Conservation (phyloP, 2,797 vertebrate genomes). For the Valencia hispanica region DNA sequence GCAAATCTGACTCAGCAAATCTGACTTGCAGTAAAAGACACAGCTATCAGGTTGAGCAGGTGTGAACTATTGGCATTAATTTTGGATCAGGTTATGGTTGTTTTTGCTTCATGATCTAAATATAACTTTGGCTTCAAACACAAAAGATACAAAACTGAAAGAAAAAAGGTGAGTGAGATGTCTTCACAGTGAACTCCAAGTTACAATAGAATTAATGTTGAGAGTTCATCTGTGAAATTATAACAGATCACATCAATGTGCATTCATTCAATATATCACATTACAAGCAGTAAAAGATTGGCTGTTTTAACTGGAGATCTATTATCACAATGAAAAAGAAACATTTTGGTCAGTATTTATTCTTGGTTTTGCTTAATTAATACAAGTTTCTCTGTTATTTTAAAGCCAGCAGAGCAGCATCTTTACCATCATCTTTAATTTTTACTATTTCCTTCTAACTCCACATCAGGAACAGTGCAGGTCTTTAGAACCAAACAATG, state of each 20-base stretch:
- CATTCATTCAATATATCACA: background rate
- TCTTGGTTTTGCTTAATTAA: background rate
- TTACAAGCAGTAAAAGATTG: background rate
- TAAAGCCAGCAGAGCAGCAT: background rate
- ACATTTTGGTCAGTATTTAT: background rate
- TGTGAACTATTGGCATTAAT: background rate
- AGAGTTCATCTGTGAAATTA: too few species aligned
- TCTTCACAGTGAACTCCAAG: background rate
- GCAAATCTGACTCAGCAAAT: too few species aligned
- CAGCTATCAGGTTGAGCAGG: background rate
- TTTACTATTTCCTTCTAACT: background rate
- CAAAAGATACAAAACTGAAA: rapidly evolving
- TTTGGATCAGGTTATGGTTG: background rate
- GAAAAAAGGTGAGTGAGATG: background rate
- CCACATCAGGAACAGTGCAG: background rate
- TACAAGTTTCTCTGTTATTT: background rate
- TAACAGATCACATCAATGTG: too few species aligned
- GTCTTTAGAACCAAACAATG: background rate
- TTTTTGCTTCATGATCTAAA: background rate
- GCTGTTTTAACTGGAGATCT: background rate
- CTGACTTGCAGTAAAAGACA: too few species aligned
- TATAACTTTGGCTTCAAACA: background rate
- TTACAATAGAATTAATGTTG: background rate
- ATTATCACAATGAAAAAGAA: too few species aligned
- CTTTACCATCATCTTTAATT: background rate